Conservation (phyloP, 2,113 vertebrate species). For the Rhea pennata region DNA sequence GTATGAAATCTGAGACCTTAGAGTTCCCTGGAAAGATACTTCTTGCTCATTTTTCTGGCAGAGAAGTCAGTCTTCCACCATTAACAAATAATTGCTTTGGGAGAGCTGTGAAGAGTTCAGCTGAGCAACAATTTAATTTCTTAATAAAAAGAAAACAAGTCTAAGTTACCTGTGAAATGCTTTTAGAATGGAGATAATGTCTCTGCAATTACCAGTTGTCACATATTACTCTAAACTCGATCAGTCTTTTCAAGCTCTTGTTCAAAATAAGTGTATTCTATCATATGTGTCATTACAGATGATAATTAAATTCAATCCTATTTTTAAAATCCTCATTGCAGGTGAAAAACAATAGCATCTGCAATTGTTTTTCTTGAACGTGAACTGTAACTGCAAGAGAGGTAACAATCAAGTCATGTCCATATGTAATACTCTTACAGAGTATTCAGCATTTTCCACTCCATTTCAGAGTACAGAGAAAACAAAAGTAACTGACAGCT, state of each 20-base stretch:
- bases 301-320: conserved; percentile 2
- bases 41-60: neutral
- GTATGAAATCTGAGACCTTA: neutral
- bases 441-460: neutral
- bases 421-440: neutral
- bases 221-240: neutral
- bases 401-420: neutral
- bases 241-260: neutral
- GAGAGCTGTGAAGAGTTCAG: neutral
- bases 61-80: neutral
- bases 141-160: neutral
- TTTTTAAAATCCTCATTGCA: conserved; percentile 13
- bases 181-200: neutral
- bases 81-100: neutral
- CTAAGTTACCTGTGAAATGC: neutral
- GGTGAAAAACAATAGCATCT: conserved; percentile 31
- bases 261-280: neutral
- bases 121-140: neutral
- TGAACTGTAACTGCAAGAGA: neutral
- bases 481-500: neutral
- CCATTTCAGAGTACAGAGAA: neutral
- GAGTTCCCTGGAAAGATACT: neutral
- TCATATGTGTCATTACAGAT: neutral
- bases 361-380: neutral
- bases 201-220: neutral